Percentiles rank a stretch among this genome's conserved stretches.
These are phyloP conservation scores for Oreamnos americanus DNA, from an alignment of 2,113 vertebrate genomes.

Conservation along the genomic window DNA sequence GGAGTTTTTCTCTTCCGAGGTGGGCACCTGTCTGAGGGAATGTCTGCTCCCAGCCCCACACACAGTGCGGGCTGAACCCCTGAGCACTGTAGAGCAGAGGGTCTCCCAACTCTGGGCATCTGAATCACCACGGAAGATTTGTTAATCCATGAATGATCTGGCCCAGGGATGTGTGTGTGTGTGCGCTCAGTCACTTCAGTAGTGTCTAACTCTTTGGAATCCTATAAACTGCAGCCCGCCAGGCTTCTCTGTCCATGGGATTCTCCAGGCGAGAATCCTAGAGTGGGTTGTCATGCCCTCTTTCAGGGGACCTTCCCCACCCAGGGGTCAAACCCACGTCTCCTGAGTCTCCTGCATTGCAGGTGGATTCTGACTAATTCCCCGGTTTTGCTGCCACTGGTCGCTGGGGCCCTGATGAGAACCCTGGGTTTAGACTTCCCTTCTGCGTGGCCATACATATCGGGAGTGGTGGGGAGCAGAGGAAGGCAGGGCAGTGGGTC, in stretches of 20 bases:
- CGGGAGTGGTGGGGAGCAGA: neutral
- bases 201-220: neutral
- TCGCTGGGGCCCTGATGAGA: neutral
- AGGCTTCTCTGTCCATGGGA: neutral
- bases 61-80: rapidly evolving
- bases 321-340: neutral
- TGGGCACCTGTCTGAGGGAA: no score
- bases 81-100: neutral
- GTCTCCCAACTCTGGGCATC: rapidly evolving
- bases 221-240: neutral
- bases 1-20: rapidly evolving
- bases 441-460: rapidly evolving
- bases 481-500: no score
- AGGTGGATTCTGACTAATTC: neutral
- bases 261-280: neutral
- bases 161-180: neutral
- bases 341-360: neutral
- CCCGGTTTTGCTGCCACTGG: neutral
- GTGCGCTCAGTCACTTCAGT: neutral
- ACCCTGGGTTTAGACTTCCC: neutral
- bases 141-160: rapidly evolving
- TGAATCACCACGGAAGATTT: neutral
- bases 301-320: neutral
- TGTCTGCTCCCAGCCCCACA: rapidly evolving
- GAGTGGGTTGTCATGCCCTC: neutral